These are phyloP conservation scores for Andricus quercusramuli DNA, from an alignment of 2,888 invertebrate genomes.

Conservation along the genomic window DNA sequence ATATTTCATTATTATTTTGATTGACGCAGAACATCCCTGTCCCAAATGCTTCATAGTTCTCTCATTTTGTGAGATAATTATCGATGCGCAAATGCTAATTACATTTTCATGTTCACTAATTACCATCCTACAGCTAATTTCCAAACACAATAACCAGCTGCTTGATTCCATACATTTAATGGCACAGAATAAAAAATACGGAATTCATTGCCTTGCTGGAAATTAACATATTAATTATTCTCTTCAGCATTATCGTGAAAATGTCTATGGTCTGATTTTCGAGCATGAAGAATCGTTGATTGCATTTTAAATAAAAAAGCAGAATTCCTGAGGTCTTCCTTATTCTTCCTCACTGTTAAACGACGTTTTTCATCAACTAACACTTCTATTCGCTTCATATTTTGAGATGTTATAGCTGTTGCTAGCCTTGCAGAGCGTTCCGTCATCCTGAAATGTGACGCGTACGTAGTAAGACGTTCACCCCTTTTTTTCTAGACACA, in stretches of 20 bases:
- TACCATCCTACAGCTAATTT: slow-evolving; percentile 14
- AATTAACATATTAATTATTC: slow-evolving; percentile 15
- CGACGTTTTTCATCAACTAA: too few relatives aligned
- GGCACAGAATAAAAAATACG: neutral
- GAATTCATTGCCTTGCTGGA: neutral
- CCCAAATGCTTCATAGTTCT: neutral
- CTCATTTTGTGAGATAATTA: neutral
- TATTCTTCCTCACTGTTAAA: too few relatives aligned
- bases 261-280: neutral
- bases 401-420: too few relatives aligned
- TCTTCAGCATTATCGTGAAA: neutral
- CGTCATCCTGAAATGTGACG: too few relatives aligned
- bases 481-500: too few relatives aligned
- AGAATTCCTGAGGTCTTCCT: too few relatives aligned
- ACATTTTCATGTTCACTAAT: slow-evolving; percentile 28
- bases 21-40: neutral
- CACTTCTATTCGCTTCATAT: too few relatives aligned
- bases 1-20: neutral
- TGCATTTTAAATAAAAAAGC: neutral
- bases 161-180: neutral
- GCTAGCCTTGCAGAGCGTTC: too few relatives aligned
- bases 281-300: neutral
- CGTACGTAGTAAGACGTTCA: too few relatives aligned
- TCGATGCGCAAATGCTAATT: slow-evolving; percentile 24
- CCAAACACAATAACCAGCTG: slow-evolving; percentile 28